Conservation (phyloP, 2,888 invertebrate genomes). For the Ellobium chinense region DNA sequence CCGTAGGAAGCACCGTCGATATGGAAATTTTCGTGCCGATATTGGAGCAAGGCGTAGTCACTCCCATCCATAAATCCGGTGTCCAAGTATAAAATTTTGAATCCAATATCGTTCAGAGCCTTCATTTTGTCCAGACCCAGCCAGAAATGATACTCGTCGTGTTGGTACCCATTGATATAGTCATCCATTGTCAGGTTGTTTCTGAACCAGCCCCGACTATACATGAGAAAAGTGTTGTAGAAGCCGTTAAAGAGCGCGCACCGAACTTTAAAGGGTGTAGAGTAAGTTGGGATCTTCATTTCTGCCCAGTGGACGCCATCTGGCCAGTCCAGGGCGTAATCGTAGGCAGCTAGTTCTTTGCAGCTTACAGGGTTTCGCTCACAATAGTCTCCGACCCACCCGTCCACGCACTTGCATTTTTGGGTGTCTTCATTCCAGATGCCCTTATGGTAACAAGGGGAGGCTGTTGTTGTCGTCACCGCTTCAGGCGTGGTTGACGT, state of each 20-base stretch:
- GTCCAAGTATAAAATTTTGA: neutral
- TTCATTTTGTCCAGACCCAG: conserved; percentile 12
- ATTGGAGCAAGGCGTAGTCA: neutral
- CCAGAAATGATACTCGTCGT: conserved; percentile 8
- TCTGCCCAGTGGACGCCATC: neutral
- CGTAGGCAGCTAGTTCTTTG: neutral
- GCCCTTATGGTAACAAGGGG: neutral
- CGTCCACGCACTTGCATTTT: neutral
- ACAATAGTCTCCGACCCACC: conserved; percentile 7
- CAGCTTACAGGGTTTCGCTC: neutral
- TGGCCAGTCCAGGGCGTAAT: neutral
- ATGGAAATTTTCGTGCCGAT: neutral
- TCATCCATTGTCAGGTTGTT: neutral
- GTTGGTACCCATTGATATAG: neutral
- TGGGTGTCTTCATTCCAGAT: neutral
- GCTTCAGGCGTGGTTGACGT: neutral
- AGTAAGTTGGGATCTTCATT: neutral
- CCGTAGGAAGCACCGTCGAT: neutral
- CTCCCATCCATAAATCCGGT: neutral
- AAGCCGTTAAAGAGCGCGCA: neutral
- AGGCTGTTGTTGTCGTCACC: neutral
- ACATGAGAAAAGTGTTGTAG: conserved; percentile 12
- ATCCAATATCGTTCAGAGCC: neutral
- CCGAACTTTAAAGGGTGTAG: neutral
- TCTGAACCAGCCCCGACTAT: neutral